A percentile compares a stretch with the other conserved stretches of the same genome.
Conservation (phyloP, 2,888 invertebrate genomes). For the Tenthredo notha region DNA sequence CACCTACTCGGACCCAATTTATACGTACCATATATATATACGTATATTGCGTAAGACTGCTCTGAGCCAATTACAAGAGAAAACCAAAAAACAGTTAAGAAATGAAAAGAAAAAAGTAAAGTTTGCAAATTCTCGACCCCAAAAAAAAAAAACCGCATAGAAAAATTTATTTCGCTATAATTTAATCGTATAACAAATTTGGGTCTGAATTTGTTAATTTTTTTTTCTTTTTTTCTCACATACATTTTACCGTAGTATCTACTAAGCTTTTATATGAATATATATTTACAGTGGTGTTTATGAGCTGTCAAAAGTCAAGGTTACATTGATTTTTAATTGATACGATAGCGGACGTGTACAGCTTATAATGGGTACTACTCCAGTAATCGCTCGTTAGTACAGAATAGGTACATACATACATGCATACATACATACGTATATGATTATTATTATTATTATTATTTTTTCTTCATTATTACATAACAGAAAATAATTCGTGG, state of each 20-base stretch:
- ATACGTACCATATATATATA: not conserved
- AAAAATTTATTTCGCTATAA: not conserved
- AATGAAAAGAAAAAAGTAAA: no score
- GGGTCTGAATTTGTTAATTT: not conserved
- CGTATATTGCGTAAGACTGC: no score
- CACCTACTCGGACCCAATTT: not conserved
- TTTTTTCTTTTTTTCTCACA: not conserved
- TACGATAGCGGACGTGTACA: no score
- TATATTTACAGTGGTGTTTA: not conserved
- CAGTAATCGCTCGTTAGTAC: not conserved
- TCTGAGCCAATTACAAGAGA: no score
- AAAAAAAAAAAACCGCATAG: not conserved
- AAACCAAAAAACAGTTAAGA: no score
- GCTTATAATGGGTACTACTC: not conserved
- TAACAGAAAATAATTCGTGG: no score
- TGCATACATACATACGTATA: no score
- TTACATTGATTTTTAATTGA: not conserved
- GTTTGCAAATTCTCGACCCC: no score
- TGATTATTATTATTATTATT: no score
- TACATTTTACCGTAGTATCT: not conserved
- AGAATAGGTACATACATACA: not conserved
- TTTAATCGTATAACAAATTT: not conserved
- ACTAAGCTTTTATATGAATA: not conserved
- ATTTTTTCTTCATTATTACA: not conserved
- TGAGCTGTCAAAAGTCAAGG: constrained; percentile 12